Evolutionary conservation across 2,888 invertebrate genomes (phyloP), one percentile per base, ranked within the genome.

Genomic region (Leucoma salicis): DNA sequence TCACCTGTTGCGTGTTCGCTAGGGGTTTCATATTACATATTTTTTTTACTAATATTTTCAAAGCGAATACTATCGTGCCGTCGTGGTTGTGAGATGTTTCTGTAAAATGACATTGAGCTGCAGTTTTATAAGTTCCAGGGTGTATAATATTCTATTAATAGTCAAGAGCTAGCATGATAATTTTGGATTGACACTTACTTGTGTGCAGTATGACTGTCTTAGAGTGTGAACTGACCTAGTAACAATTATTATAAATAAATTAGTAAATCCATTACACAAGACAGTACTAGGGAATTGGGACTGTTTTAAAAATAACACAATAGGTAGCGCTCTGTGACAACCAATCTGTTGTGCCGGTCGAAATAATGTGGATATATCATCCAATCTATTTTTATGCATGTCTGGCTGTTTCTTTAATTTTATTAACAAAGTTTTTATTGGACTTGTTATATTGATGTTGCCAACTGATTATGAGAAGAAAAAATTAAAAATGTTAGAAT

Each of bases 261-360:
- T 48, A 51, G 50, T 62, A 58, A 51, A 45, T 37, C 49, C 44
- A 47, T 62, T 60, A 56, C 52, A 59, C 45, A 56, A 63, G 63
- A 53, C 57, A 50, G 43, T 69, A 72, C 72, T 72, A 65, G 70
- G 74, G 69, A 78, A 76, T 69, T 72, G 71, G 52, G 66, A 63
- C 69, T 39, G 60, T 64, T 78, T 81, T 85, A 86, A 68, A 85
- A 83, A 86, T 85, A 87, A 81, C 83, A 72, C 54, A 35, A 54
- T 60, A 42, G 53, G 58, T 65, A 64, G 67, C 69, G 53, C 49
- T 42, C 64, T 50, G 74, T 74, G 71, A 82, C 74, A 67, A 63
- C 64, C 51, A 46, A 59, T 62, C 67, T 74, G 74, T 70, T 43
- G 42, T 48, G 67, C 74, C 66, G 67, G 72, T 72, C 71, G 66